These are phyloP conservation scores for Pyrrhosoma nymphula DNA, from an alignment of 2,888 invertebrate genomes.

Conservation along the genomic window DNA sequence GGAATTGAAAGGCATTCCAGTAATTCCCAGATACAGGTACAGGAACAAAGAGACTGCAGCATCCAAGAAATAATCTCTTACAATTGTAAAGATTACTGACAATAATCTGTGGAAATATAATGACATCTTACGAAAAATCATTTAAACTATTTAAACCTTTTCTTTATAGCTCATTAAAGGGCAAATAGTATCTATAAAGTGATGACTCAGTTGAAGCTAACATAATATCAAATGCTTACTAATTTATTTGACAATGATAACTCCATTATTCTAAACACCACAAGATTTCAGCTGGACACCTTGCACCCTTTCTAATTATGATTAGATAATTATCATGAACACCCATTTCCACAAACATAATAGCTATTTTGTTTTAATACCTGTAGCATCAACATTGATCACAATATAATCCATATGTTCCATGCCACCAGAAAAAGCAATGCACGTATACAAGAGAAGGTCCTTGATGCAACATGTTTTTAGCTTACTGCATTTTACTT, in stretches of 20 bases:
- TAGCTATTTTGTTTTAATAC: neutral
- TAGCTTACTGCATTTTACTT: neutral
- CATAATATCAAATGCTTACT: slow-evolving; percentile 38
- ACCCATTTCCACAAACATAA: slow-evolving; percentile 22
- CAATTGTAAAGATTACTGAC: neutral
- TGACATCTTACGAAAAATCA: neutral
- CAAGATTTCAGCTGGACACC: neutral
- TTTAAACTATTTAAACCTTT: neutral
- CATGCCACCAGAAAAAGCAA: slow-evolving; percentile 30
- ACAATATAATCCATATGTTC: neutral
- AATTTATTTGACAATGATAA: neutral
- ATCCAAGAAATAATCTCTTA: neutral
- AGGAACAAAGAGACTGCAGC: neutral
- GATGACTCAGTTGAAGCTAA: slow-evolving; percentile 46
- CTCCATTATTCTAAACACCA: slow-evolving; percentile 16
- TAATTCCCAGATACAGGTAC: slow-evolving; percentile 2
- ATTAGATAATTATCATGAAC: neutral
- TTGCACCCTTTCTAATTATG: slow-evolving; percentile 21
- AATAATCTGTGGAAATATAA: neutral
- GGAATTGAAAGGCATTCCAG: slow-evolving; percentile 30
- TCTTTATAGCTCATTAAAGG: neutral
- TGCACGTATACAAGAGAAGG: neutral
- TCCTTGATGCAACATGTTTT: neutral
- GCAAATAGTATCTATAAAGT: neutral
- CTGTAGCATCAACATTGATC: neutral